phyloP scores from a whole-genome alignment of 2,888 invertebrate species.

The Globia sparganii region DNA sequence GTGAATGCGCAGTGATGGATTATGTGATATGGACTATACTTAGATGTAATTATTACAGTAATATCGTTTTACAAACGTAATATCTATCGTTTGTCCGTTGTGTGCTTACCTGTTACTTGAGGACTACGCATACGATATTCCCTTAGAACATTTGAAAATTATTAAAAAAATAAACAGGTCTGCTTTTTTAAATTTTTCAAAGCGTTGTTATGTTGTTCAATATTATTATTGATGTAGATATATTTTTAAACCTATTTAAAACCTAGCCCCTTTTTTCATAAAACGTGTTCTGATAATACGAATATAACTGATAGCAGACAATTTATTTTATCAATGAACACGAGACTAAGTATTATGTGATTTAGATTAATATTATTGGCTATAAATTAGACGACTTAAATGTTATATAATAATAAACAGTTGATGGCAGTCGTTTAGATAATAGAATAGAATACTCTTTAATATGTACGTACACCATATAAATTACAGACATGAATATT shows the following conservation, averaged over 20 bases:
- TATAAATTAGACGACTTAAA: not conserved
- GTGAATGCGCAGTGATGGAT: slow-evolving; percentile 8
- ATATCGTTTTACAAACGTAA: not conserved
- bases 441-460: no score
- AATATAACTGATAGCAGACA: slow-evolving; percentile 2
- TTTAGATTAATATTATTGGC: slow-evolving; percentile 11
- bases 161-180: no score
- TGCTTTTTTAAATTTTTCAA: no score
- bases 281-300: slow-evolving; percentile 12
- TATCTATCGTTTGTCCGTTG: not conserved
- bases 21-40: not conserved
- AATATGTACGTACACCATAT: no score
- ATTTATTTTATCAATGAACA: slow-evolving; percentile 8
- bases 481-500: no score
- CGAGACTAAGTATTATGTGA: slow-evolving; percentile 16
- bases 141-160: not conserved
- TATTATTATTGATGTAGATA: not conserved
- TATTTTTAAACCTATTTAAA: not conserved
- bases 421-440: not conserved
- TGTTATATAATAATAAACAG: not conserved
- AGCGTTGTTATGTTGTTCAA: not conserved
- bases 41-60: not conserved
- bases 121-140: not conserved
- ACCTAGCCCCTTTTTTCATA: not conserved
- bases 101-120: not conserved